A percentile compares a stretch with the other conserved stretches of the same genome.
Evolutionary conservation across 2,888 invertebrate genomes (phyloP).

Genomic region (Cataglyphis cursor): DNA sequence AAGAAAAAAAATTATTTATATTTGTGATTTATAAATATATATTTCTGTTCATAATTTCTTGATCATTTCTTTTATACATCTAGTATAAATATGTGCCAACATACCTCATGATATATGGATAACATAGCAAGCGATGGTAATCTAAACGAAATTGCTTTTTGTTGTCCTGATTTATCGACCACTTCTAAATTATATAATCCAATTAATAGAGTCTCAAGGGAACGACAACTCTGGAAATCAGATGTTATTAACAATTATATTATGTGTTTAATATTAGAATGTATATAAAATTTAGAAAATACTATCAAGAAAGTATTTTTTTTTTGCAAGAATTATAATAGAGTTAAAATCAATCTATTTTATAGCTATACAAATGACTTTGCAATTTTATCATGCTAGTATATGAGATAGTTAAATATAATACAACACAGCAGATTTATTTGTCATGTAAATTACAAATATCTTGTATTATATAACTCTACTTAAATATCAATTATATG

Average conservation of each 20-base stretch:
- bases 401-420: not conserved
- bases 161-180: conserved; percentile 94
- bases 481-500: conserved; percentile 35
- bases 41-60: not conserved
- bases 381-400: not conserved
- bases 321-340: not conserved
- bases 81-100: conserved; percentile 35
- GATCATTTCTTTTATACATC: not conserved
- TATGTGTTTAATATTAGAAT: not conserved
- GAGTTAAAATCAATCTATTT: not conserved
- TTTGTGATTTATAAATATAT: not conserved
- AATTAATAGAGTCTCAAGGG: conserved; percentile 88
- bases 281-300: not conserved
- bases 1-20: not conserved
- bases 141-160: conserved; percentile 94
- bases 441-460: conserved; percentile 31
- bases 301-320: not conserved
- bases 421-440: conserved; percentile 8
- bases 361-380: not conserved
- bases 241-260: conserved; percentile 20
- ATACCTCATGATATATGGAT: conserved; percentile 97
- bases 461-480: conserved; percentile 53
- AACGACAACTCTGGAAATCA: conserved; percentile 86
- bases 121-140: conserved; percentile 96
- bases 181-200: conserved; percentile 96